A percentile compares a stretch with the other conserved stretches of the same genome.
These are phyloP conservation scores for Ramphastos sulfuratus DNA, from an alignment of 2,113 vertebrate species.

Conservation along the genomic window DNA sequence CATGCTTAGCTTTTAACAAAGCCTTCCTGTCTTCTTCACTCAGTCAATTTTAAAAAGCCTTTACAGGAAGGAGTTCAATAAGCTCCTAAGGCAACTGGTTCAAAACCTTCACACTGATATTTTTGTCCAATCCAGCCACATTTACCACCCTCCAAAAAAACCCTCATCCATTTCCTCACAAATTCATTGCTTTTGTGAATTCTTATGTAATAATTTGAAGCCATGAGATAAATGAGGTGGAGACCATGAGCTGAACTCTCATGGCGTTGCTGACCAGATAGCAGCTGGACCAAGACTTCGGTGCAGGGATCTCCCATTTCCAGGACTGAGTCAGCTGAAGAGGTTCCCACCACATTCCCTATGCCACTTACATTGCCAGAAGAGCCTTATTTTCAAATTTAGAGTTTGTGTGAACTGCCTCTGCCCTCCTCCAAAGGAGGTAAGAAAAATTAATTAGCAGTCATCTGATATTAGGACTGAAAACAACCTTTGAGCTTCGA, in stretches of 20 bases:
- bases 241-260: neutral
- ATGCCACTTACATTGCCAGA: neutral
- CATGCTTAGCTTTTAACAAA: neutral
- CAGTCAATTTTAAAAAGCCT: neutral
- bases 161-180: neutral
- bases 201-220: neutral
- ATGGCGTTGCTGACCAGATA: neutral
- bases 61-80: neutral
- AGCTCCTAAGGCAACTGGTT: neutral
- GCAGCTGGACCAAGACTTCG: neutral
- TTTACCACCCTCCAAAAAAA: neutral
- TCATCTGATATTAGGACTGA: neutral
- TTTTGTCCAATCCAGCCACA: neutral
- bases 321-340: neutral
- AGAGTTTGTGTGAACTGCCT: neutral
- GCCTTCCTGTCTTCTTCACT: neutral
- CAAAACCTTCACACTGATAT: neutral
- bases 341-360: neutral
- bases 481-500: neutral
- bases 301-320: neutral
- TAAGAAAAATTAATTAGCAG: neutral
- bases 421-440: neutral
- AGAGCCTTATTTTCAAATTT: neutral
- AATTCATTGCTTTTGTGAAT: neutral
- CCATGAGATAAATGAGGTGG: neutral